Conservation (phyloP, 2,888 invertebrate genomes). For the Sinopyrophorus schimmeli region DNA sequence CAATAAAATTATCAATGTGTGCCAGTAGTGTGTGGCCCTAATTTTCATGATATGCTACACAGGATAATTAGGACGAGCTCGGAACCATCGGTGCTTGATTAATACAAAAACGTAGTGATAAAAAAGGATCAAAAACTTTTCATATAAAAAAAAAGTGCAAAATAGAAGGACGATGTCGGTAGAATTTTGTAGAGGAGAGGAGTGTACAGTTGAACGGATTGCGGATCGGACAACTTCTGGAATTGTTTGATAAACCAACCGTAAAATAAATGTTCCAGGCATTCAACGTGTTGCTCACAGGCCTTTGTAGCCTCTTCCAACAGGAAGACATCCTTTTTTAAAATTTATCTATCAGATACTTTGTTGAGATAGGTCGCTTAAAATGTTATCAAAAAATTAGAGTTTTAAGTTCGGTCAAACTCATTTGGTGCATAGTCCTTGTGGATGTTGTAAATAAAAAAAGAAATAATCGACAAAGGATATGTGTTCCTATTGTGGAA, state of each 20-base stretch:
- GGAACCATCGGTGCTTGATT: conserved; percentile 8
- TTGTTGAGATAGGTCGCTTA: conserved; percentile 12
- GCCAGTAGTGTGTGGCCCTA: too few relatives aligned
- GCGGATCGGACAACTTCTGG: conserved; percentile 12
- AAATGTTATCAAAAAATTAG: conserved; percentile 1
- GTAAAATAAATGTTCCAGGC: conserved; percentile 18
- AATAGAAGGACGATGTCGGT: conserved; percentile 13
- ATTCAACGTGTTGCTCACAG: conserved; percentile 13
- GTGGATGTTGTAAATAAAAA: too few relatives aligned
- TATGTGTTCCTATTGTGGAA: too few relatives aligned
- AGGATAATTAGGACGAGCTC: too few relatives aligned
- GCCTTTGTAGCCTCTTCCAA: conserved; percentile 18
- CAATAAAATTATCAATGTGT: too few relatives aligned
- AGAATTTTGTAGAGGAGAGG: conserved; percentile 7
- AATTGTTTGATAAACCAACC: conserved; percentile 11
- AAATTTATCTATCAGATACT: neutral
- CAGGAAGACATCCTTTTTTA: conserved; percentile 8
- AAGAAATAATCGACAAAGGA: too few relatives aligned
- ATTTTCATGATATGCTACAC: too few relatives aligned
- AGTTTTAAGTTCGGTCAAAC: too few relatives aligned
- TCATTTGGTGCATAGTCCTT: too few relatives aligned
- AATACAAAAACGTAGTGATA: conserved; percentile 8
- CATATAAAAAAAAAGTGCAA: conserved; percentile 13
- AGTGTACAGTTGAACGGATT: conserved; percentile 14
- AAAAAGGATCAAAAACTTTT: conserved; percentile 13